phyloP scores from a whole-genome alignment of 2,113 vertebrate genomes.

The Hydropotes inermis region DNA sequence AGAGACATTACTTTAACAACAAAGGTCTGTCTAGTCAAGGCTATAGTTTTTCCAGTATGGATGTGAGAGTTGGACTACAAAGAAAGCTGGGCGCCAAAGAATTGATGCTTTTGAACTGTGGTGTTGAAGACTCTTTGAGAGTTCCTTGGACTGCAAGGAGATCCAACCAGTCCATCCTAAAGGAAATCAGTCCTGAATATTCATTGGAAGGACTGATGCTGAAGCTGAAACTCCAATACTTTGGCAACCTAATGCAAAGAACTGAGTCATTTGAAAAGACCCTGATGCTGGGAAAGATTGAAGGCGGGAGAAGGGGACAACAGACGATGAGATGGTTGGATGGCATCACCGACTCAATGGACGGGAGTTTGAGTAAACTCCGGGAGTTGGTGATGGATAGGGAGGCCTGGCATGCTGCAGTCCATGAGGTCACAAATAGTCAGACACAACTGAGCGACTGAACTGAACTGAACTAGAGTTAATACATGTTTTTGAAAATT shows the following conservation, averaged over 20 bases:
- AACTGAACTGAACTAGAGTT: not conserved
- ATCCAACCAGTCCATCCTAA: not conserved
- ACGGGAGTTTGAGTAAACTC: not conserved
- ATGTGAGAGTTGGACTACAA: not conserved
- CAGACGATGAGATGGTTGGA: not conserved
- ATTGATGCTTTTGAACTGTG: not conserved
- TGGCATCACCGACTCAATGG: not conserved
- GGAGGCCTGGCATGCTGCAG: not conserved
- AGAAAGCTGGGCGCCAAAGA: not conserved
- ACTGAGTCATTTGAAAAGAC: not conserved
- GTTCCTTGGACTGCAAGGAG: not conserved
- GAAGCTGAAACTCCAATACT: not conserved
- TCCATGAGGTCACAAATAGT: not conserved
- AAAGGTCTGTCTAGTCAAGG: not conserved
- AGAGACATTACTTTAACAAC: not conserved
- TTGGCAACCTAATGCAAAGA: not conserved
- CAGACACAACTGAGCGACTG: accelerated
- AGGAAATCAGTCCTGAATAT: not conserved
- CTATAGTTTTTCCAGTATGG: not conserved
- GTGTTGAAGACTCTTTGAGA: not conserved
- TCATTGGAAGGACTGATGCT: not conserved
- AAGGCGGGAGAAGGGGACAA: not conserved
- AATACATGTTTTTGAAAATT: not conserved
- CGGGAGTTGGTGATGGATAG: not conserved
- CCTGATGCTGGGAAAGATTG: not conserved